Base-by-base conservation (phyloP, 2,888 invertebrate species). In the Synanthedon tipuliformis region DNA sequence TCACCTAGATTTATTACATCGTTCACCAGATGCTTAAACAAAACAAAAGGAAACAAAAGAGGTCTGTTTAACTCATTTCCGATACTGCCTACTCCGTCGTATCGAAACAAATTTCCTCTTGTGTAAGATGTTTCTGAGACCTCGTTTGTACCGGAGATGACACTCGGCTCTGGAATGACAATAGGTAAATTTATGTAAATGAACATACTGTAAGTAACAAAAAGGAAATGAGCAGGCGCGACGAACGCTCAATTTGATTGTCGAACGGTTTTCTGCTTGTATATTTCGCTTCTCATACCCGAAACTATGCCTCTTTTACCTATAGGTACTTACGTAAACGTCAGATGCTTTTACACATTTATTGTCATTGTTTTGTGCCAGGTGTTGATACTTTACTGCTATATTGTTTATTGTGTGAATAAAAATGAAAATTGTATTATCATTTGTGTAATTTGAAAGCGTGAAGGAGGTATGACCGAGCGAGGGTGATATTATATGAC, bases 121-220 rank as follows among this genome's bases (percentile, higher is more conserved):
- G 70, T 75, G 59, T 63, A 65, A 63, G 62, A 63, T 63, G 64
- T 65, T 64, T 61, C 69, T 65, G 64, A 73, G 71, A 75, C 73
- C 72, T 74, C 71, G 67, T 73, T 75, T 72, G 66, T 73, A 68
- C 58, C 59, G 65, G 61, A 75, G 75, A 78, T 72, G 72, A 74
- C 68, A 67, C 65, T 63, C 73, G 68, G 71, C 69, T 66, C 61
- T 64, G 61, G 78, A 80, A 81, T 81, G 81, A 86, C 84, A 85
- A 86, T 83, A 83, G 80, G 78, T 83, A 82, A 84, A 84, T 85
- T 82, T 85, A 85, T 85, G 83, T 84, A 83, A 85, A 86, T 84
- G 81, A 82, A 72, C 69, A 64, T 68, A 69, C 69, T 73, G 71
- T 77, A 71, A 75, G 82, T 74, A 81, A 82, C 83, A 81, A 83